Base-by-base conservation (phyloP, 2,888 invertebrate genomes). In the Andrena fulva region DNA sequence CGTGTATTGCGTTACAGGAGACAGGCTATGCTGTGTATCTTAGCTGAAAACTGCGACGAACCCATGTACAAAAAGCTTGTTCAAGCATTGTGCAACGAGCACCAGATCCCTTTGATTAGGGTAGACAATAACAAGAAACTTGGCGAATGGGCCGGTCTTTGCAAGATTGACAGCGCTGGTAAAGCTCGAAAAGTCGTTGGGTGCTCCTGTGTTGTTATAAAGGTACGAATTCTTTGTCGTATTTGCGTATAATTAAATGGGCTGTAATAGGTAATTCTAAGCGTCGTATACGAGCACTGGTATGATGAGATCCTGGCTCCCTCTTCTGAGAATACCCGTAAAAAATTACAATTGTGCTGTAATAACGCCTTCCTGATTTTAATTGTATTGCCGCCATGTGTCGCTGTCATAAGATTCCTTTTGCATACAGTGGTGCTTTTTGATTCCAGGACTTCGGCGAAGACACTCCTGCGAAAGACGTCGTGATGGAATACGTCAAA, bases 91-190 rank as follows among this genome's bases (percentile, higher is more conserved):
- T 99, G 99, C 95, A 98, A 98, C 87, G 99, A 99, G 95, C 99
- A 99, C 95, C 97, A 98, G 94, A 99, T 99, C 94, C 98, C 99
- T 81, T 96, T 99, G 85, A 97, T 99, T 89, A 98, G 98, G 95
- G 99, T 99, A 68, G 99, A 99, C 94, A 99, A 99, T 95, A 99
- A 99, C 95, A 99, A 99, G 95, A 99, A 99, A 94, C 96, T 99
- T 76, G 99, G 99, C 66, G 99, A 99, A 95, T 99, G 99, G 99
- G 98, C 99, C 66, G 99, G 99, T 88, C 96, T 99, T 82, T 99
- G 99, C 95, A 99, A 99, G 95, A 98, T 99, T 93, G 99, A 99
- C 95, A 99, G 98, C 93, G 99, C 99, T 91, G 99, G 99, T 92
- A 99, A 99, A 94, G 99, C 99, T 84, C 96, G 99, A 91, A 99